phyloP scores from a whole-genome alignment of 2,113 vertebrate genomes.

The Hypomesus transpacificus region DNA sequence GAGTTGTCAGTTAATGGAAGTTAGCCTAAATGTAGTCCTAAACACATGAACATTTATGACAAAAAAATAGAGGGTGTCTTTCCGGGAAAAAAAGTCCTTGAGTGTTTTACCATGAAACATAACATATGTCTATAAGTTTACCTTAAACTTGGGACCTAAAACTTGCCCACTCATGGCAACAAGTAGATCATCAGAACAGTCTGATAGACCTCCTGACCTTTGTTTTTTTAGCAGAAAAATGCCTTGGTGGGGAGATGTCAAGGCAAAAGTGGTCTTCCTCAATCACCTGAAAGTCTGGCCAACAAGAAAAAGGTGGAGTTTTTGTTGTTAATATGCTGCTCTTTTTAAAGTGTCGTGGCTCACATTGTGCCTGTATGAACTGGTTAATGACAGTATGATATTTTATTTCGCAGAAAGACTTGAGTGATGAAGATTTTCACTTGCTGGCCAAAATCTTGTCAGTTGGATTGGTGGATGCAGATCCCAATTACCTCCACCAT shows the following conservation, averaged over 20 bases:
- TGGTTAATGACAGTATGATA: neutral
- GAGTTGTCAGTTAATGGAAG: neutral
- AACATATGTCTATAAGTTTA: neutral
- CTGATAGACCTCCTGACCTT: neutral
- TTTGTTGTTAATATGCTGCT: no score
- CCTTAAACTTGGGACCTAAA: no score
- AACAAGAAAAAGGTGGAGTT: constrained; percentile 54
- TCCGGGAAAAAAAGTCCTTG: neutral
- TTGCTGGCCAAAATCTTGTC: constrained; percentile 69
- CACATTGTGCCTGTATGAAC: constrained; percentile 3
- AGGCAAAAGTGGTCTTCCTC: constrained; percentile 28
- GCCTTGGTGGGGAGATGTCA: neutral
- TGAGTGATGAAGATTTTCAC: constrained; percentile 64
- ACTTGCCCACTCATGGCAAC: neutral
- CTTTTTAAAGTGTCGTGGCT: neutral
- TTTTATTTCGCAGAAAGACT: constrained; percentile 50
- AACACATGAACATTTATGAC: neutral
- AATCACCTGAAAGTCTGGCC: constrained; percentile 27
- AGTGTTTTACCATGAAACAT: neutral
- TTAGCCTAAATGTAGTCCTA: neutral
- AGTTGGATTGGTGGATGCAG: constrained; percentile 71
- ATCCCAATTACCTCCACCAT: constrained; percentile 72
- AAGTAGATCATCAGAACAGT: neutral
- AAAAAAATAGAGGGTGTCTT: neutral
- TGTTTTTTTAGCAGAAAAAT: neutral